Evolutionary conservation across 2,888 invertebrate species (phyloP), one percentile per base, ranked within the genome.

Genomic region (Crematogaster levior): DNA sequence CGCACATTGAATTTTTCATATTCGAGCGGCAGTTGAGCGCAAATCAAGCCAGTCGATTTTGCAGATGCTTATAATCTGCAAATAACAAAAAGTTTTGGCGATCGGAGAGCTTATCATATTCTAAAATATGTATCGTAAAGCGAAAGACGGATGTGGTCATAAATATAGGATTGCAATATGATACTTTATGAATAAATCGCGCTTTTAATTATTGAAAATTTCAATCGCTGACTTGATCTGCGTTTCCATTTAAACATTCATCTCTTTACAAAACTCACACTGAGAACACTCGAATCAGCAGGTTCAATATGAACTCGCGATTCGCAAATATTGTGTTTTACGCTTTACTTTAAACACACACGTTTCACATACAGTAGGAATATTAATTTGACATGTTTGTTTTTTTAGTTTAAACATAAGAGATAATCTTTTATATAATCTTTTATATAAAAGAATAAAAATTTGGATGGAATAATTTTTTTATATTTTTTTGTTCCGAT

Each of bases 1-100:
- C 74, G 66, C 70, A 81, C 80, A 87, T 72, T 72, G 58, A 83
- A 75, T 88, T 70, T n/a, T 56, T 85, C 72, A 82, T 83, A 81
- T 75, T 82, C 63, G 68, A 85, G n/a, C 74, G 87, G 85, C 84
- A 86, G 83, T 87, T 34, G 82, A 87, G 84, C 86, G 89, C 90
- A 86, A 73, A 85, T 90, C 90, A 83, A 70, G 83, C 83, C 80
- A 77, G 58, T 73, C 51, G 37, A 61, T 61, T 70, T 51, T 43
- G 21, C 48, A 21, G 37, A 27, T 27, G 40, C 34, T 63, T 30
- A 58, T 34, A 34, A n/a, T 24, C 1, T 37, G 24, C 61, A 40
- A 24, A 61, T 40, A 66, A 66, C 18, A 56, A 7, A 18, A 56
- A 56, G 24, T 53, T 56, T 68, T 70, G 43, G 40, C 68, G 12